Conservation (phyloP, 1,140 invertebrate genomes). For the Drosophila yakuba region DNA sequence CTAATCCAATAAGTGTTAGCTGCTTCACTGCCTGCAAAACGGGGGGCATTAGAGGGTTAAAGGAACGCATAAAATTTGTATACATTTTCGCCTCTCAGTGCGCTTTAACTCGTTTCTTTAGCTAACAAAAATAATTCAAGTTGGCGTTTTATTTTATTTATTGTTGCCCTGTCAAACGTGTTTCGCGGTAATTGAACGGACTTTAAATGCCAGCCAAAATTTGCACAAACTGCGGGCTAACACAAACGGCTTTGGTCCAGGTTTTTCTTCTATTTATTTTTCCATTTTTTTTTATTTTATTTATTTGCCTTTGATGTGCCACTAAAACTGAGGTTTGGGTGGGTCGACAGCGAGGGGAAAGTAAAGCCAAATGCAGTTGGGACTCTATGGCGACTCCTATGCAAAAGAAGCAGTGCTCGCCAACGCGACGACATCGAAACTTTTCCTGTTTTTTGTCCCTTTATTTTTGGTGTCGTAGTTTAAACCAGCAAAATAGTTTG, state of each 20-base stretch:
- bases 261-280: slow-evolving; percentile 1
- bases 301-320: slow-evolving; percentile 33
- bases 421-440: slow-evolving; percentile 47
- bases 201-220: slow-evolving; percentile 39
- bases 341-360: background rate
- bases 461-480: slow-evolving; percentile 31
- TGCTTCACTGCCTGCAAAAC: slow-evolving; percentile 30
- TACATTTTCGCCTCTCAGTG: slow-evolving; percentile 7
- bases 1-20: slow-evolving; percentile 69
- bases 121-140: background rate
- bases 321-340: slow-evolving; percentile 16
- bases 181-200: slow-evolving; percentile 48
- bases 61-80: slow-evolving; percentile 10
- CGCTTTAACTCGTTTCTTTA: background rate
- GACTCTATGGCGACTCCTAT: slow-evolving; percentile 56
- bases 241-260: slow-evolving; percentile 41
- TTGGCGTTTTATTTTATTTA: slow-evolving; percentile 13
- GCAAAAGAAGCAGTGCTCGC: slow-evolving; percentile 48
- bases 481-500: slow-evolving; percentile 38
- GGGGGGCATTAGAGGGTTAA: slow-evolving; percentile 27
- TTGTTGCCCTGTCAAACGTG: slow-evolving; percentile 34
- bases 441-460: slow-evolving; percentile 25
- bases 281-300: background rate
- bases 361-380: slow-evolving; percentile 32
- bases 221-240: slow-evolving; percentile 41